These are phyloP conservation scores for Chroicocephalus ridibundus DNA, from an alignment of 2,113 vertebrate genomes.

Conservation along the genomic window DNA sequence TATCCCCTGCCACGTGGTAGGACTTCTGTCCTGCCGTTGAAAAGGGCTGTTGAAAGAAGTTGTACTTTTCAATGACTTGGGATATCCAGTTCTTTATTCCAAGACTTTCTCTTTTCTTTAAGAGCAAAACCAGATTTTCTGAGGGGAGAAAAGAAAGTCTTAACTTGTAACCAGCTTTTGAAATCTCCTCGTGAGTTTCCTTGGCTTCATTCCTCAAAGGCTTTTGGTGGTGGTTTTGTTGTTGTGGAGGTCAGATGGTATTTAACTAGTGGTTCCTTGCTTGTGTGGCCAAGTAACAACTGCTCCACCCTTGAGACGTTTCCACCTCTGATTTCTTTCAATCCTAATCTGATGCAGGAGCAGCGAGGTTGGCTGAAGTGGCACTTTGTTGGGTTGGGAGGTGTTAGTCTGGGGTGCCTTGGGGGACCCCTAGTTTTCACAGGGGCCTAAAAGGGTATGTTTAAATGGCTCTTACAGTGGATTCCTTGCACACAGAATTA, in stretches of 20 bases:
- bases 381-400: not conserved
- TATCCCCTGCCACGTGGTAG: not conserved
- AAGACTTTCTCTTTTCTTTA: not conserved
- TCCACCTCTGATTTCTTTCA: not conserved
- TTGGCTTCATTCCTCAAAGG: not conserved
- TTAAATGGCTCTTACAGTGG: not conserved
- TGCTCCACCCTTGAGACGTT: not conserved
- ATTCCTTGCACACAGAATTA: not conserved
- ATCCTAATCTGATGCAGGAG: not conserved
- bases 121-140: not conserved
- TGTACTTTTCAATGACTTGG: not conserved
- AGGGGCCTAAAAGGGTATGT: not conserved
- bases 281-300: not conserved
- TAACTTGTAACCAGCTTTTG: not conserved
- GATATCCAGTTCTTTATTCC: not conserved
- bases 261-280: not conserved
- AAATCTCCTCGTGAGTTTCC: not conserved
- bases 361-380: not conserved
- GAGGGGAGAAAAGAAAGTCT: not conserved
- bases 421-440: not conserved
- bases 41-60: not conserved
- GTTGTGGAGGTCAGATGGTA: not conserved
- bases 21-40: not conserved
- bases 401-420: not conserved
- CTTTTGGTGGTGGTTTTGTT: not conserved